Evolutionary conservation across 92 coral and sea anemone genomes (phyloP).

Genomic region (Phenganax marumi): DNA sequence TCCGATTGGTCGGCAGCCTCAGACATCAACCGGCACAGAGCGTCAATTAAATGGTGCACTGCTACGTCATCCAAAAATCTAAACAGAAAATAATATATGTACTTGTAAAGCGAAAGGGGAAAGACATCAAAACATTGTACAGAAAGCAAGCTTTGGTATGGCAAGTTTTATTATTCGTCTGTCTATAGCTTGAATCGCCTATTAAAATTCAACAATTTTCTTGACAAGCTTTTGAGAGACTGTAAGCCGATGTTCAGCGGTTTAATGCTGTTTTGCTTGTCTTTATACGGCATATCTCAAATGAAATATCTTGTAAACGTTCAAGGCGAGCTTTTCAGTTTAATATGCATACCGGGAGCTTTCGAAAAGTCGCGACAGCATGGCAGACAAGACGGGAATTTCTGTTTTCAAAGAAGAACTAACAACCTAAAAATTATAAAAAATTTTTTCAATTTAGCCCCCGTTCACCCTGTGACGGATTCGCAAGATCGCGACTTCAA

Average conservation of each 20-base stretch:
- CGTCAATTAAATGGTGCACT: conserved; percentile 91
- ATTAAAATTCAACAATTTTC: no score
- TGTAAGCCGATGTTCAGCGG: no score
- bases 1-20: conserved; percentile 93
- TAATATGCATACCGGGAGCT: conserved; percentile 74
- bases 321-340: no score
- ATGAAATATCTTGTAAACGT: no score
- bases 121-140: no score
- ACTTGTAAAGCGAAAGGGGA: not conserved
- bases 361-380: conserved; percentile 91
- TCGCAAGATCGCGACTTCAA: no score
- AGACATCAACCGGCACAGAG: conserved; percentile 90
- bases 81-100: not conserved
- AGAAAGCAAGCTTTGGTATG: not conserved
- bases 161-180: not conserved
- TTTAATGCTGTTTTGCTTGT: no score
- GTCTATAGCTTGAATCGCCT: no score
- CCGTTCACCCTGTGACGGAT: no score
- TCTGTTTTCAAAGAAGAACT: conserved; percentile 96
- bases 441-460: not conserved
- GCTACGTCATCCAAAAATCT: conserved; percentile 98
- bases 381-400: conserved; percentile 94
- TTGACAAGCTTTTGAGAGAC: no score
- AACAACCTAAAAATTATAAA: conserved; percentile 68
- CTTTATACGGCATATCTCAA: no score